Conservation (phyloP, 2,797 vertebrate genomes). For the Smutsia temminckii region DNA sequence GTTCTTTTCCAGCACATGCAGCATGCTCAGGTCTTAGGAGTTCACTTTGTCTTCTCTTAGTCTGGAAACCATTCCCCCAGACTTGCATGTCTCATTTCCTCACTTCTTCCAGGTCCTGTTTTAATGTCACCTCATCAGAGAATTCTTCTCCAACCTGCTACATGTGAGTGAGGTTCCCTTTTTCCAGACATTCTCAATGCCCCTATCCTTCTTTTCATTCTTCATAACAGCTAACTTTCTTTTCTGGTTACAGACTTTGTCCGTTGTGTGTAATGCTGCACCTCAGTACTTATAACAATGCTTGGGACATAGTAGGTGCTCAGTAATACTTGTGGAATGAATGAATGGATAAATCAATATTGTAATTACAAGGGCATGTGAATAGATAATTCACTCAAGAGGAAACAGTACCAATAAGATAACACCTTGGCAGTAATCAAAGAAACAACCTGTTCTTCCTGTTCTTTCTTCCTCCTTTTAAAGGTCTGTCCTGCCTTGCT, state of each 20-base stretch:
- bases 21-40: not conserved
- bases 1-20: not conserved
- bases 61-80: not conserved
- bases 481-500: not conserved
- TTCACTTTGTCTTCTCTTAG: not conserved
- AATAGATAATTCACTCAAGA: not conserved
- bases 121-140: not conserved
- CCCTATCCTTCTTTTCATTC: not conserved
- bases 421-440: not conserved
- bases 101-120: not conserved
- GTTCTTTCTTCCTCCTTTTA: not conserved
- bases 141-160: not conserved
- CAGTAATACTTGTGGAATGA: not conserved
- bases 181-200: not conserved
- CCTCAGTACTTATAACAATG: not conserved
- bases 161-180: not conserved
- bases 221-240: not conserved
- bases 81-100: not conserved
- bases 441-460: not conserved
- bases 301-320: not conserved
- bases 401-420: slow-evolving; percentile 33
- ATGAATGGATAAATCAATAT: slow-evolving; percentile 1
- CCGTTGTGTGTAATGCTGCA: not conserved
- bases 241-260: not conserved
- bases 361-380: not conserved